Evolutionary conservation across 2,113 vertebrate genomes (phyloP), one percentile per base, ranked within the genome.

Genomic region (Halcyon senegalensis): DNA sequence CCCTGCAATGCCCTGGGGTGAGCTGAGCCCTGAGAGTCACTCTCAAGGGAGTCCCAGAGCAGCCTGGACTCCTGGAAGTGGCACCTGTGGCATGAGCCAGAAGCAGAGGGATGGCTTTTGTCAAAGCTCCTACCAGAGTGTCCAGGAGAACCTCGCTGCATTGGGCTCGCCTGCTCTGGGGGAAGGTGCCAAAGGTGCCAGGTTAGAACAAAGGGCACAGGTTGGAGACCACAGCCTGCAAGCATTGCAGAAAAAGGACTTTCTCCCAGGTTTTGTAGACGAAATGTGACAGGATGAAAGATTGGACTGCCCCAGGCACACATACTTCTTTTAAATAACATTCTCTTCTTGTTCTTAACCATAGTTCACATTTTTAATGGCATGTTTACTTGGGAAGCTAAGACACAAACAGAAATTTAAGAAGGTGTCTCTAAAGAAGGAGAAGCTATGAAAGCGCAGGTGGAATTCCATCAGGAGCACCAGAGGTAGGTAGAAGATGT

Each of bases 261-360:
- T 96, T 51, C 97, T 98, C 27, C 98, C 98, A 10, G 98, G 98
- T 12, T 98, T 96, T 59, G 95, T 98, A 59, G 94, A 60, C 7
- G 96, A 93, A 59, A 78, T 59, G 19, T 91, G 80, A 95, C 27
- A 58, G 35, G 19, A 4, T 15, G 35, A 64, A 58, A 43, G 9
- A 33, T 4, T 37, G 48, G 17, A 19, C 24, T 41, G 70, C 16
- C 17, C 30, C 70, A 63, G 41, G 44, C 19, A 62, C 19, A 33
- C 16, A 39, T 3, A 31, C 23, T 41, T 68, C 13, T 58, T 82
- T 69, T 41, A 70, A 70, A 82, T 8, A 48, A 33, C 16, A 27
- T 35, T 46, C 10, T 44, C 30, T 16, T 60, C 23, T 39, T 72
- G 18, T 17, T 70, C 58, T 59, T 78, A 81, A 39, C 30, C 58